Percentiles rank a stretch among this genome's conserved stretches.
These are phyloP conservation scores for Tamias sibiricus DNA, from an alignment of 2,113 vertebrate species.

Conservation along the genomic window DNA sequence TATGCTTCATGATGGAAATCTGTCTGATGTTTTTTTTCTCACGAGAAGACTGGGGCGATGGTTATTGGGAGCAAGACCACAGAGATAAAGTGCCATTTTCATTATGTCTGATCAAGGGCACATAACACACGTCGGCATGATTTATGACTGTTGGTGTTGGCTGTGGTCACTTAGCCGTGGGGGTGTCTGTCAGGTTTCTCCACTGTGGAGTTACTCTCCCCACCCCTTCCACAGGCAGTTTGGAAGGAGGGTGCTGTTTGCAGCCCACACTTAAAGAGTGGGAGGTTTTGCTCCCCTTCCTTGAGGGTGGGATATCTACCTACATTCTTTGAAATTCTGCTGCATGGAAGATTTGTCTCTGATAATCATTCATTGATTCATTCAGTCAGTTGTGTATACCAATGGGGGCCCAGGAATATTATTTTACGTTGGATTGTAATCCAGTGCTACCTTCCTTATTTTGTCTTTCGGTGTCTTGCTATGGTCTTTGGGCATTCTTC, in stretches of 20 bases:
- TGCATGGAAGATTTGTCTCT: not conserved
- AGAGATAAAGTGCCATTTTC: not conserved
- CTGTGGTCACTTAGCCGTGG: not conserved
- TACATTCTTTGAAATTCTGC: not conserved
- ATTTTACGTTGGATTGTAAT: not conserved
- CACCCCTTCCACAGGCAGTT: not conserved
- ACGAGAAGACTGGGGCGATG: not conserved
- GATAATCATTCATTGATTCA: not conserved
- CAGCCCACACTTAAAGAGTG: conserved; percentile 1
- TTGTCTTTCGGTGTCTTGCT: not conserved
- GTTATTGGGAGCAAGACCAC: not conserved
- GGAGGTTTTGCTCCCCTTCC: not conserved
- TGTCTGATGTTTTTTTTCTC: not conserved
- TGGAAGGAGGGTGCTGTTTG: not conserved
- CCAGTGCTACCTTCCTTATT: not conserved
- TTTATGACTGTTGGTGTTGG: conserved; percentile 26
- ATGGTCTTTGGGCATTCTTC: not conserved
- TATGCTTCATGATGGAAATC: not conserved
- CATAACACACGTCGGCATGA: not conserved
- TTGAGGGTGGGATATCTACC: not conserved
- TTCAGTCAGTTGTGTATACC: not conserved
- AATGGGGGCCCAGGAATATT: not conserved
- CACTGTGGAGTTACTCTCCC: not conserved
- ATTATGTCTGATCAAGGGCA: not conserved
- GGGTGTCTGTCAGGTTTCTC: conserved; percentile 26